Percentiles rank a stretch among this genome's conserved stretches.
Conservation (phyloP, 2,797 vertebrate genomes). For the Typhlichthys eigenmanni region DNA sequence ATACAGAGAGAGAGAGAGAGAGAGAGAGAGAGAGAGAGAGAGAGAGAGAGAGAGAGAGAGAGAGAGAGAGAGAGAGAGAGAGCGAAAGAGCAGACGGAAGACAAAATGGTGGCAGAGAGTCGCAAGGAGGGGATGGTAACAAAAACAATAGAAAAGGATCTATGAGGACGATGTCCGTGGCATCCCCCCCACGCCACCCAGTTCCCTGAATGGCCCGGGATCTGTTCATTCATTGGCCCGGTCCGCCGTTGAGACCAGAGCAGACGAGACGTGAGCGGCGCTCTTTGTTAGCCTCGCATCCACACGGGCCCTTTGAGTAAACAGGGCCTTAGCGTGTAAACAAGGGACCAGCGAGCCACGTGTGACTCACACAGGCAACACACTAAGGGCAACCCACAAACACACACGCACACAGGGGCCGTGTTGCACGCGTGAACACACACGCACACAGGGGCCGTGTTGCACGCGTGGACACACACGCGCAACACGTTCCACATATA, state of each 20-base stretch:
- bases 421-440: neutral
- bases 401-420: neutral
- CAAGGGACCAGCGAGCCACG: conserved; percentile 27
- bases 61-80: neutral
- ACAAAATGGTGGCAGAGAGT: neutral
- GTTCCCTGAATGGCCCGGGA: conserved; percentile 31
- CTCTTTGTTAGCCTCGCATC: conserved; percentile 58
- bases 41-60: conserved; percentile 11
- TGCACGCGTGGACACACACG: neutral
- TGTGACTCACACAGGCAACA: conserved; percentile 19
- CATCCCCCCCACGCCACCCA: conserved; percentile 38
- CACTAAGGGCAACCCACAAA: neutral
- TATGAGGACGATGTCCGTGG: conserved; percentile 36
- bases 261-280: conserved; percentile 48
- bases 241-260: conserved; percentile 23
- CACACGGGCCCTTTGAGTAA: conserved; percentile 44
- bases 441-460: neutral
- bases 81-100: neutral
- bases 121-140: neutral
- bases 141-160: conserved; percentile 28
- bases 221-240: conserved; percentile 52
- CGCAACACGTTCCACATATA: neutral
- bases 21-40: conserved; percentile 24
- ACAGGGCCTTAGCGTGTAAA: conserved; percentile 52
- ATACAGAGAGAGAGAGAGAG: conserved; percentile 4